Conservation (phyloP, 2,797 vertebrate species). For the Hemibagrus guttatus region DNA sequence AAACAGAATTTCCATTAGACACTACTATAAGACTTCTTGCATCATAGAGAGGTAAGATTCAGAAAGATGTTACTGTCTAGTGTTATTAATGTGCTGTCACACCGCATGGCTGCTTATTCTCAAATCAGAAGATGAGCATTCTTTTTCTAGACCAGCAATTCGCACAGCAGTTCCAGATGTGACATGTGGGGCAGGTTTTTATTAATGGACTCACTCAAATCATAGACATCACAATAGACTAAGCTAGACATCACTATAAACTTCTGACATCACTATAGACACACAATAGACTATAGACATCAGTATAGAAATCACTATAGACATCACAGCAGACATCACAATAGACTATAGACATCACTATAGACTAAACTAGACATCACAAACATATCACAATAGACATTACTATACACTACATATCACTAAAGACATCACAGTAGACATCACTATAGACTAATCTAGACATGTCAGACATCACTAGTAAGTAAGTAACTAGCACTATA, state of each 20-base stretch:
- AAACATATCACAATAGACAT: too few species aligned
- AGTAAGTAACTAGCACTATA: too few species aligned
- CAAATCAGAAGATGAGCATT: neutral
- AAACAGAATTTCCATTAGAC: slow-evolving; percentile 2
- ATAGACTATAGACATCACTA: too few species aligned
- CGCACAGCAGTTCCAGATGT: too few species aligned
- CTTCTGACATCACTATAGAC: neutral
- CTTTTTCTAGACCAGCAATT: neutral
- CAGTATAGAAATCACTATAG: too few species aligned
- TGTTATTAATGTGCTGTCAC: neutral
- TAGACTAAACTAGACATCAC: too few species aligned
- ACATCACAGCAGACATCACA: neutral
- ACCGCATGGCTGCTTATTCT: neutral
- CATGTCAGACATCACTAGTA: too few species aligned
- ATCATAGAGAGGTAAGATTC: neutral
- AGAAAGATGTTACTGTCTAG: neutral
- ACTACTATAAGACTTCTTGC: neutral
- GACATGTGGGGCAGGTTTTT: neutral
- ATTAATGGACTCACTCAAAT: neutral
- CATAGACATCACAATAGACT: neutral
- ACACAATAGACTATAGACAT: too few species aligned
- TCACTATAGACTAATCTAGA: too few species aligned
- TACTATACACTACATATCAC: too few species aligned
- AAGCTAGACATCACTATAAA: neutral
- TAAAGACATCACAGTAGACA: too few species aligned